These are phyloP conservation scores for Acrobasis consociella DNA, from an alignment of 2,888 invertebrate genomes.

Conservation along the genomic window DNA sequence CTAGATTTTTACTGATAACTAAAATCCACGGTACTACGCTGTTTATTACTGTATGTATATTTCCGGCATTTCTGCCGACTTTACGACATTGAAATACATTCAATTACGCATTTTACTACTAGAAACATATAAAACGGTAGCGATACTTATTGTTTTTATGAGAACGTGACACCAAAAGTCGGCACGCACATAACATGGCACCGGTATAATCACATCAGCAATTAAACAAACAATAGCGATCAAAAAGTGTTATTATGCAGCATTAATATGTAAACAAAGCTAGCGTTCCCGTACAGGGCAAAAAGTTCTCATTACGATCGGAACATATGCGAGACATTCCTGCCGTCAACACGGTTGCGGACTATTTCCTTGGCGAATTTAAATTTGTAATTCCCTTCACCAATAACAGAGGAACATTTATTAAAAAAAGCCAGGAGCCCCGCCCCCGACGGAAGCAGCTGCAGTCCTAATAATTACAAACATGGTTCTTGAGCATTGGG, in stretches of 20 bases:
- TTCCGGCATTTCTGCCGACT: too few relatives aligned
- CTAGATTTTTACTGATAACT: too few relatives aligned
- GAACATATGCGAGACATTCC: conserved; percentile 77
- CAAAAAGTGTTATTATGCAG: conserved; percentile 18
- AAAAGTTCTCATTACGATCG: conserved; percentile 52
- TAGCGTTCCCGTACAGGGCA: conserved; percentile 31
- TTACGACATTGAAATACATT: too few relatives aligned
- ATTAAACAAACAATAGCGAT: conserved; percentile 2
- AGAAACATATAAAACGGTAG: too few relatives aligned
- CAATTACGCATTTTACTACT: too few relatives aligned
- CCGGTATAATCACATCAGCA: background rate
- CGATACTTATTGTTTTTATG: too few relatives aligned
- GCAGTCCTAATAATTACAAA: conserved; percentile 76
- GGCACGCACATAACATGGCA: background rate
- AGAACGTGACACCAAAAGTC: background rate
- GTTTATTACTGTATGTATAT: too few relatives aligned
- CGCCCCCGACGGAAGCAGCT: conserved; percentile 79
- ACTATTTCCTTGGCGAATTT: conserved; percentile 75
- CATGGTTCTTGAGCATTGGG: conserved; percentile 67
- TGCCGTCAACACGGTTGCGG: conserved; percentile 62
- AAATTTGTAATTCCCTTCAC: conserved; percentile 74
- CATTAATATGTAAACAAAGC: conserved; percentile 25
- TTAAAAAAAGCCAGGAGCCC: conserved; percentile 67
- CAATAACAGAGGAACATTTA: conserved; percentile 74
- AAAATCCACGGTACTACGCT: too few relatives aligned